Evolutionary conservation across 1,140 invertebrate genomes (phyloP).

Genomic region (Trissolcus basalis): DNA sequence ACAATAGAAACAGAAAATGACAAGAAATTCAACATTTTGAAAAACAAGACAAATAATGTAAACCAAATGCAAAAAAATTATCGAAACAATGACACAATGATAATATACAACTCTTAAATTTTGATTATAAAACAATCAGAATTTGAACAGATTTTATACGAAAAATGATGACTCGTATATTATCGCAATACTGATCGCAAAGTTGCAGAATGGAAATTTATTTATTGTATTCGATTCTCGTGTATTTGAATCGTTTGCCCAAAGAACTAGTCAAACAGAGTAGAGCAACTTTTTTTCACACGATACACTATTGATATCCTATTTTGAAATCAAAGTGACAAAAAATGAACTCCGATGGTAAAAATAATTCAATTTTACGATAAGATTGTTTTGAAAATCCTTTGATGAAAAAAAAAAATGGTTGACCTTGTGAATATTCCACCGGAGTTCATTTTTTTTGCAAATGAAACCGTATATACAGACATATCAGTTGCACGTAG

Average conservation of each 20-base stretch:
- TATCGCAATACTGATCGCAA: neutral
- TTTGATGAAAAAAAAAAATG: no score
- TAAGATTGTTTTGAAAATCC: no score
- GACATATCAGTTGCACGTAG: no score
- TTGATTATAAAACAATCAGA: no score
- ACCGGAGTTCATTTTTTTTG: no score
- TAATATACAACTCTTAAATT: no score
- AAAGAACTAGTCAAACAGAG: constrained; percentile 40
- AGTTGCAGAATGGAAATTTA: constrained; percentile 10
- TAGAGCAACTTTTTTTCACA: constrained; percentile 31
- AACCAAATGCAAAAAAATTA: neutral
- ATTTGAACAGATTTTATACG: neutral
- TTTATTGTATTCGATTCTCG: constrained; percentile 40
- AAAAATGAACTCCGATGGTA: constrained; percentile 10
- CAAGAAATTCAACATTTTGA: neutral
- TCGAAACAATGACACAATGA: no score
- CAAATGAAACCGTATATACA: no score
- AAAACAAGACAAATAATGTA: neutral
- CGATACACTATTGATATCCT: constrained; percentile 17
- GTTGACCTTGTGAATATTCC: no score
- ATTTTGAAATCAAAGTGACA: constrained; percentile 23
- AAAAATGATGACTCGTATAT: neutral
- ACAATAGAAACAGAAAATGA: constrained; percentile 1
- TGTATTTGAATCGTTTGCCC: constrained; percentile 45
- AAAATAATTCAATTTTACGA: no score